These are phyloP conservation scores for Clarias pachynema DNA, from an alignment of 2,797 vertebrate species.

Conservation along the genomic window DNA sequence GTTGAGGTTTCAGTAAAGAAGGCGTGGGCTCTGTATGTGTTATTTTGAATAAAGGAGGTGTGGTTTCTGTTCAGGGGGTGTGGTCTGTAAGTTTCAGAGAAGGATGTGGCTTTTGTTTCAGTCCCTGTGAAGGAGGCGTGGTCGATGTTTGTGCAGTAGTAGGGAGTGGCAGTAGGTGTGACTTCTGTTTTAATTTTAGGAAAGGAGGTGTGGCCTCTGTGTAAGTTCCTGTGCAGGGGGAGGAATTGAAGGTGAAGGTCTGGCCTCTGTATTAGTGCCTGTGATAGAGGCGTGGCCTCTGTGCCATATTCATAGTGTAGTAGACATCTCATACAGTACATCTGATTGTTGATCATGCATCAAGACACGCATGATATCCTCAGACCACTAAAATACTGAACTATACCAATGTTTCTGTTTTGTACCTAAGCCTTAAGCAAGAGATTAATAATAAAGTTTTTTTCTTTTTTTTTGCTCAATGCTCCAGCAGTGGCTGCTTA, in stretches of 20 bases:
- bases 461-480: background rate
- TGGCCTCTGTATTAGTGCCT: background rate
- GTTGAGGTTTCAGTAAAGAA: background rate
- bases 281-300: background rate
- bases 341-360: background rate
- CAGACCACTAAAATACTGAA: too few species aligned
- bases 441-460: background rate
- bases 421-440: background rate
- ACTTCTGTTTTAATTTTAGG: background rate
- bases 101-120: too few species aligned
- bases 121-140: background rate
- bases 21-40: background rate
- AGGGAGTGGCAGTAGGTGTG: background rate
- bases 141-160: background rate
- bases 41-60: background rate
- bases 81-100: background rate
- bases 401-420: background rate
- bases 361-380: background rate
- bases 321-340: too few species aligned
- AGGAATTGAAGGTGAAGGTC: background rate
- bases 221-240: too few species aligned
- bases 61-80: background rate
- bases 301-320: background rate
- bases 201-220: background rate
- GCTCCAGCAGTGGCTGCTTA: background rate